These are phyloP conservation scores for Brachylomia viminalis DNA, from an alignment of 2,888 invertebrate genomes.

Conservation along the genomic window DNA sequence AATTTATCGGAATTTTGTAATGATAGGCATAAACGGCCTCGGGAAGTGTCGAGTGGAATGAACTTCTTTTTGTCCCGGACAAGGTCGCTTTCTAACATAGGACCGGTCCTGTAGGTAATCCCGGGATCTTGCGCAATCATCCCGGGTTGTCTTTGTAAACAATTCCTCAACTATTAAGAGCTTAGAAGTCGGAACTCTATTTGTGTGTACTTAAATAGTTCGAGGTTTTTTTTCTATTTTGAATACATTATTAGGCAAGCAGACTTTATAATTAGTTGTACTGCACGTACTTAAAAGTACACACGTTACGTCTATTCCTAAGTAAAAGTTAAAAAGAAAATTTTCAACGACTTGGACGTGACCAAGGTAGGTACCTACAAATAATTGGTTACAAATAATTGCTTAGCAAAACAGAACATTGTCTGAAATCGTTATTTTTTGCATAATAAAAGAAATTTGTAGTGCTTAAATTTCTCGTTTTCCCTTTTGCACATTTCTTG, in stretches of 20 bases:
- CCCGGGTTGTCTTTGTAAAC: slow-evolving; percentile 66
- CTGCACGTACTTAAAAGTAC: slow-evolving; percentile 18
- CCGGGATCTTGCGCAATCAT: slow-evolving; percentile 61
- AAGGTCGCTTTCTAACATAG: slow-evolving; percentile 87
- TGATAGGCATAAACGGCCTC: slow-evolving; percentile 62
- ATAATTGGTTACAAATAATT: slow-evolving; percentile 10
- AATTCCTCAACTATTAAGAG: slow-evolving; percentile 41
- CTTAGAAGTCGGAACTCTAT: slow-evolving; percentile 11
- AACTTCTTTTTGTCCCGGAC: slow-evolving; percentile 79
- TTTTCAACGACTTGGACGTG: slow-evolving; percentile 39
- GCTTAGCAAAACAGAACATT: background rate
- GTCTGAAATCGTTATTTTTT: background rate
- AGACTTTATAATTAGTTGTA: slow-evolving; percentile 28
- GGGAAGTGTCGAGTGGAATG: slow-evolving; percentile 80
- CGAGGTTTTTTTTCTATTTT: background rate
- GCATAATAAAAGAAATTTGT: background rate
- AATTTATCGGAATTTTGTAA: slow-evolving; percentile 62
- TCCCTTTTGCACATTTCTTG: background rate
- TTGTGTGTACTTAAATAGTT: slow-evolving; percentile 12
- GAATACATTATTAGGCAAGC: slow-evolving; percentile 12
- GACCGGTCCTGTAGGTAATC: slow-evolving; percentile 83
- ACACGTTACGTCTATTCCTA: slow-evolving; percentile 12
- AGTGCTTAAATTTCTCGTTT: background rate
- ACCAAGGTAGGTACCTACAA: slow-evolving; percentile 31
- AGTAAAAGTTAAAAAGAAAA: slow-evolving; percentile 51